phyloP scores from a whole-genome alignment of 2,113 vertebrate genomes.

The Gambusia holbrooki region DNA sequence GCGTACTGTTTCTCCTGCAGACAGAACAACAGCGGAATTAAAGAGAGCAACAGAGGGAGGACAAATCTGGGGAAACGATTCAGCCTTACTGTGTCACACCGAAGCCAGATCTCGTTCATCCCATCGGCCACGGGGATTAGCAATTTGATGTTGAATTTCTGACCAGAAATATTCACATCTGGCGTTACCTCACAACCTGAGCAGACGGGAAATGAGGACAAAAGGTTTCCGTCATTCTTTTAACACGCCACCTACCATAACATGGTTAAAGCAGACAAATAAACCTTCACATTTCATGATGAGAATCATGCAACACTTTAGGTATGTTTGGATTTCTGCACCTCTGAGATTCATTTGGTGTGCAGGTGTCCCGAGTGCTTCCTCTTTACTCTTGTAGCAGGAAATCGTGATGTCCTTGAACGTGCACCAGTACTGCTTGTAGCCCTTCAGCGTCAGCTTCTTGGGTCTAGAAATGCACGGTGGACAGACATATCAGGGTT shows the following conservation, averaged over 20 bases:
- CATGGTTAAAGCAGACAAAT: constrained; percentile 3
- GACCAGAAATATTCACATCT: constrained; percentile 98
- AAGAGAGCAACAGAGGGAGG: neutral
- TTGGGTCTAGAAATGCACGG: constrained; percentile 85
- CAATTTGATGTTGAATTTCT: constrained; percentile 99
- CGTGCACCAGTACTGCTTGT: constrained; percentile 99
- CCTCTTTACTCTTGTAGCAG: constrained; percentile 98
- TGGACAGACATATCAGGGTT: constrained; percentile 27
- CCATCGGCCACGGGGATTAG: constrained; percentile 97
- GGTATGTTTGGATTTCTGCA: constrained; percentile 59
- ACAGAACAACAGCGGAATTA: neutral
- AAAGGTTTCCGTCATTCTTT: constrained; percentile 27
- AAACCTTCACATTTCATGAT: constrained; percentile 3
- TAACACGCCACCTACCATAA: constrained; percentile 4
- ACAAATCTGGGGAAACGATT: neutral
- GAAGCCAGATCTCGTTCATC: constrained; percentile 99
- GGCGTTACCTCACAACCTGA: constrained; percentile 98
- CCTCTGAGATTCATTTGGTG: constrained; percentile 98
- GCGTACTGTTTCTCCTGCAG: constrained; percentile 95
- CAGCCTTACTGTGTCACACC: constrained; percentile 89
- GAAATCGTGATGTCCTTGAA: constrained; percentile 99
- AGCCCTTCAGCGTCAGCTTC: constrained; percentile 97
- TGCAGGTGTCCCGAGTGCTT: constrained; percentile 91
- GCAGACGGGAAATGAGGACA: constrained; percentile 24
- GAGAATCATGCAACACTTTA: neutral